Evolutionary conservation across 2,797 vertebrate genomes (phyloP).

Genomic region (Mallotus villosus): DNA sequence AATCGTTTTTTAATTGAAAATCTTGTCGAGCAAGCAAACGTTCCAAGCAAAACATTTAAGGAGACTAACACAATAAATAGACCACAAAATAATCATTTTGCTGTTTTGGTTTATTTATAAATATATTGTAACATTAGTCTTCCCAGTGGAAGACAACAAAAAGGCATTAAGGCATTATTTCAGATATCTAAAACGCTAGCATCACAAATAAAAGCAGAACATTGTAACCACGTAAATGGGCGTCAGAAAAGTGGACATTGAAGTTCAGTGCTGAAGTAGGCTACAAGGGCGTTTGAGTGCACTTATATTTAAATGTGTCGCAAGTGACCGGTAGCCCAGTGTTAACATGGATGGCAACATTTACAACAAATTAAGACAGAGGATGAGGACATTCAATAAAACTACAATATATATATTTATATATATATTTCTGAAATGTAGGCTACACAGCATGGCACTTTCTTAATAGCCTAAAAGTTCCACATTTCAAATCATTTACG

Average conservation of each 20-base stretch:
- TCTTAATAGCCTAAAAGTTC: no score
- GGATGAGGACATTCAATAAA: conserved; percentile 61
- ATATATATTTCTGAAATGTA: conserved; percentile 28
- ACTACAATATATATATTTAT: no score
- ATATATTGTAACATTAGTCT: conserved; percentile 74
- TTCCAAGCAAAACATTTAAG: not conserved
- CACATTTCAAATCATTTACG: not conserved
- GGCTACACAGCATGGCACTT: conserved; percentile 15
- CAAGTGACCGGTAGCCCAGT: conserved; percentile 4
- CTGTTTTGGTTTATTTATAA: conserved; percentile 80
- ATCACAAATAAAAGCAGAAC: not conserved
- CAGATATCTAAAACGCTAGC: conserved; percentile 57
- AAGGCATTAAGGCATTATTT: conserved; percentile 83
- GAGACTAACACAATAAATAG: conserved; percentile 8
- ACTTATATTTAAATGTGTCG: not conserved
- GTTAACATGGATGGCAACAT: conserved; percentile 39
- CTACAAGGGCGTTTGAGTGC: not conserved
- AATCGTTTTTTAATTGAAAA: no score
- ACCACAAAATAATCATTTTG: conserved; percentile 33
- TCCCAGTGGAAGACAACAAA: conserved; percentile 75
- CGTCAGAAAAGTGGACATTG: conserved; percentile 32
- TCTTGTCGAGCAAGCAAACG: no score
- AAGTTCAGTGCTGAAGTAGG: not conserved
- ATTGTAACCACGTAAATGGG: not conserved
- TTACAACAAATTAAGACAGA: conserved; percentile 45